Conservation (phyloP, 2,797 vertebrate species). For the Nothura maculosa region DNA sequence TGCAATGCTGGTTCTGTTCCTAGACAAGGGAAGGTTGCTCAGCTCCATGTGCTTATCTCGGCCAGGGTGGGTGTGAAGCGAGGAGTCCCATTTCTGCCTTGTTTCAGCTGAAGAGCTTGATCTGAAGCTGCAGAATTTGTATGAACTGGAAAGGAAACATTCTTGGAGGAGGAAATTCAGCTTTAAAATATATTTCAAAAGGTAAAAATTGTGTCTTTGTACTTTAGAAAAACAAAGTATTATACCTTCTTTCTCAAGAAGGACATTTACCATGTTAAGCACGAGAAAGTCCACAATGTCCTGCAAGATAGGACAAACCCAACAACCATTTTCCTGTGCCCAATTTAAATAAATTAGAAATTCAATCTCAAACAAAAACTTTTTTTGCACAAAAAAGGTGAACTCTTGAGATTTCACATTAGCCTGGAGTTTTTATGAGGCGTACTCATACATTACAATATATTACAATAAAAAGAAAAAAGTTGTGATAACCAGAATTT, state of each 20-base stretch:
- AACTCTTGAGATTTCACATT: background rate
- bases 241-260: background rate
- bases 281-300: accelerated
- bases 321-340: background rate
- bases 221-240: background rate
- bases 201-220: background rate
- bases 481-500: background rate
- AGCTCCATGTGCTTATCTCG: accelerated
- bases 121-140: background rate
- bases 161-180: background rate
- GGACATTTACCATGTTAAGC: background rate
- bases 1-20: background rate
- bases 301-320: background rate
- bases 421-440: background rate
- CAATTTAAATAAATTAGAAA: background rate
- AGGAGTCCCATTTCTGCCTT: background rate
- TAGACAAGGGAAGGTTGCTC: background rate
- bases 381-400: background rate
- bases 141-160: background rate
- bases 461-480: background rate
- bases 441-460: background rate
- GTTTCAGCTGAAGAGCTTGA: background rate
- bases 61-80: background rate
- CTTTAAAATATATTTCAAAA: background rate
- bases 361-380: background rate